Evolutionary conservation across 1,140 invertebrate genomes (phyloP), one percentile per base, ranked within the genome.

Genomic region (Solenopsis invicta): DNA sequence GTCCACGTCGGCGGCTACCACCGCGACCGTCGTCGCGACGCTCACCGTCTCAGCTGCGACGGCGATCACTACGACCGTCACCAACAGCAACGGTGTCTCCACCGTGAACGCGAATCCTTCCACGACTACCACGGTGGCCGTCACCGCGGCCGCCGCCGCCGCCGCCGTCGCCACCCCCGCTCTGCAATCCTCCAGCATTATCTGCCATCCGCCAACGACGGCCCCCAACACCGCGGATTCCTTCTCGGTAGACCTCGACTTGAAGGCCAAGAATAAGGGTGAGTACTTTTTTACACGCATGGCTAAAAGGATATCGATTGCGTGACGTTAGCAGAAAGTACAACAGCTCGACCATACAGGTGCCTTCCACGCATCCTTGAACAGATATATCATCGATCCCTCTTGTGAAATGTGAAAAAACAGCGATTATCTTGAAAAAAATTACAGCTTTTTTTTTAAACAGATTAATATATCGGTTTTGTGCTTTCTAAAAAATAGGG

Each of bases 231-330:
- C 85, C 67, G 89, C 61, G 8, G 92, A 93, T 0, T 77, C 90
- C 24, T 91, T 88, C 21, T 89, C 92, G 34, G 90, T 93, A 67
- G 92, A 93, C 64, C 89, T 94, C 66, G 94, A 94, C 67, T 76
- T 92, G 48, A 94, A 94, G 76, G 90, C 87, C 34, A 93, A 92
- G 74, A 86, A 52, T 64, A 94, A 94, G 88, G 92, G 93, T 94
- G 72, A 91, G 86, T 88, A 76, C 8, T 9, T 21, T 4, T 29
- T 71, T 10, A n/a, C 34, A 10, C n/a, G 37, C 45, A 13, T 41
- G 1, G 4, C 6, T 24, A 13, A 67, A 37, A 59, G 61, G 21
- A 82, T 71, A 59, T 61, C 21, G 64, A 69, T 24, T 16, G 78
- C 12, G 8, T 59, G 34, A 48, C 21, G 18, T 21, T 34, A 5